Conservation (phyloP, 2,888 invertebrate species). For the Oeneis ivallda region DNA sequence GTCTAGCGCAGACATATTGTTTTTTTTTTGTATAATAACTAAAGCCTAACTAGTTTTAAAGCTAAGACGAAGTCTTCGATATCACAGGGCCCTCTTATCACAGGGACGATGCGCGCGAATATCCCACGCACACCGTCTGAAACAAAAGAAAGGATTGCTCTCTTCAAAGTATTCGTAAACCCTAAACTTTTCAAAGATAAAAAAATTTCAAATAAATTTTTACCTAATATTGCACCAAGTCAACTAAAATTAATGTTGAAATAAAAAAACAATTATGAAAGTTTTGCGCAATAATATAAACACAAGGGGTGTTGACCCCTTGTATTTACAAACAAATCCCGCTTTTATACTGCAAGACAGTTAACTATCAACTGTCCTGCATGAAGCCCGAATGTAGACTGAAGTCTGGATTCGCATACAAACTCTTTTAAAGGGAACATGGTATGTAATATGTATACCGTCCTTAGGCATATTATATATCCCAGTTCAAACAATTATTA, state of each 20-base stretch:
- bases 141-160: conserved; percentile 61
- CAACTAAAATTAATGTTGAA: conserved; percentile 8
- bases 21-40: conserved; percentile 54
- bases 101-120: conserved; percentile 78
- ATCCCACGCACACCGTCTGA: conserved; percentile 77
- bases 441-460: too few species aligned
- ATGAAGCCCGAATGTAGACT: conserved; percentile 72
- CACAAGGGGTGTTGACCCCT: conserved; percentile 59
- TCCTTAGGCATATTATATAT: conserved; percentile 73
- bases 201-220: not conserved
- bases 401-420: conserved; percentile 71
- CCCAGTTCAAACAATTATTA: conserved; percentile 62
- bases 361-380: conserved; percentile 61
- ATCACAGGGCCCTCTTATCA: conserved; percentile 81
- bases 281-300: conserved; percentile 44
- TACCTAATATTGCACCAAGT: conserved; percentile 37
- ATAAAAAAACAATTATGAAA: conserved; percentile 28
- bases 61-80: conserved; percentile 81
- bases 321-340: conserved; percentile 67
- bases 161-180: conserved; percentile 19
- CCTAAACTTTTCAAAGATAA: conserved; percentile 11
- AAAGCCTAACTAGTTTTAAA: conserved; percentile 78
- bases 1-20: conserved; percentile 71
- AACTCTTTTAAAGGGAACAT: conserved; percentile 68
- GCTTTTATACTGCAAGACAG: conserved; percentile 43